These are phyloP conservation scores for Campylomormyrus numenius DNA, from an alignment of 2,113 vertebrate genomes.

Conservation along the genomic window DNA sequence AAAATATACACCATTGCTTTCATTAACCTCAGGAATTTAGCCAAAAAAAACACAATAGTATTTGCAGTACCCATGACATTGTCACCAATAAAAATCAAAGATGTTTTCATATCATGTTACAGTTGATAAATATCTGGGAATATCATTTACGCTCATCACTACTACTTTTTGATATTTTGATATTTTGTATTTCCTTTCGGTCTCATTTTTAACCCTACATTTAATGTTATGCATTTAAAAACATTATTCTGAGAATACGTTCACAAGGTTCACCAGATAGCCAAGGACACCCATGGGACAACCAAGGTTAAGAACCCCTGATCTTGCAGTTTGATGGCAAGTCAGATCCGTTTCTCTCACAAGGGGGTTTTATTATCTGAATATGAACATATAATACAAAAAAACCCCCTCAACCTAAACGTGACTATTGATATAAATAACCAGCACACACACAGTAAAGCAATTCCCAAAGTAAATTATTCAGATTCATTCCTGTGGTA, in stretches of 20 bases:
- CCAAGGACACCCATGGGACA: neutral
- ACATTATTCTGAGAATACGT: neutral
- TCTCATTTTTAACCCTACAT: neutral
- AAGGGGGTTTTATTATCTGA: conserved; percentile 39
- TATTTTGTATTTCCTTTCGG: neutral
- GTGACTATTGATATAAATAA: conserved; percentile 39
- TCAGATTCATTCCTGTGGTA: conserved; percentile 3
- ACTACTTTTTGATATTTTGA: neutral
- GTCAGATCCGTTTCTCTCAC: neutral
- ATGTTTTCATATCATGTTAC: neutral
- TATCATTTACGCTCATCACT: neutral
- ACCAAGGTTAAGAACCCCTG: neutral
- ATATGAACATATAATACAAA: conserved; percentile 54
- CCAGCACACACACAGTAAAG: neutral
- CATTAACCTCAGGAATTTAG: neutral
- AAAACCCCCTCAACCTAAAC: conserved; percentile 18
- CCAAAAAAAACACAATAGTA: neutral
- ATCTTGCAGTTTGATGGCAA: neutral
- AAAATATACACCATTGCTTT: neutral
- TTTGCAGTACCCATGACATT: neutral
- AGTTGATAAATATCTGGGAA: neutral
- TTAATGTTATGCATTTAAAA: neutral
- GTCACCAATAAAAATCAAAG: neutral
- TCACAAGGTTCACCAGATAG: neutral
- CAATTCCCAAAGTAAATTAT: neutral